phyloP scores from a whole-genome alignment of 2,888 invertebrate genomes.

The Aromia moschata region DNA sequence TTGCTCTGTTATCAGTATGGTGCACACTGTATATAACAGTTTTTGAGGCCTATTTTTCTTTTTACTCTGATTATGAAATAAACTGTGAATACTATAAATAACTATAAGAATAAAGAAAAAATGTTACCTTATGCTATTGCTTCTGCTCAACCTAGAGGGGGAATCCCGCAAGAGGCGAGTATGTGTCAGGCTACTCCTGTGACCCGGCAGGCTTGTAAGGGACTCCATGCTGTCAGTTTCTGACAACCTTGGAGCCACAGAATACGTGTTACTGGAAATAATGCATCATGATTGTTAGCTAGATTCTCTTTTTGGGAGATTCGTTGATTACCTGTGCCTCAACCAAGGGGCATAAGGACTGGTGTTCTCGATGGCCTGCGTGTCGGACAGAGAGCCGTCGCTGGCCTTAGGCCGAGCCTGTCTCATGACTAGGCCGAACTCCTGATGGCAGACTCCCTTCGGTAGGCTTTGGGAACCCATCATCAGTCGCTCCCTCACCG shows the following conservation, averaged over 20 bases:
- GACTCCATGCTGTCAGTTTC: slow-evolving; percentile 92
- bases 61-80: no score
- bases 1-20: no score
- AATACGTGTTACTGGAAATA: slow-evolving; percentile 71
- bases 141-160: slow-evolving; percentile 82
- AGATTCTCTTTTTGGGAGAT: no score
- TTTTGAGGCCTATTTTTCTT: no score
- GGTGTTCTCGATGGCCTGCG: slow-evolving; percentile 83
- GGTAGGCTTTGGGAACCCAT: slow-evolving; percentile 89
- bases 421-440: slow-evolving; percentile 60
- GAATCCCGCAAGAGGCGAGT: slow-evolving; percentile 74
- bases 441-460: slow-evolving; percentile 67
- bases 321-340: slow-evolving; percentile 77
- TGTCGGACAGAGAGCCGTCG: slow-evolving; percentile 87
- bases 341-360: slow-evolving; percentile 88
- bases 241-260: slow-evolving; percentile 79
- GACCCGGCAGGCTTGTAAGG: slow-evolving; percentile 68
- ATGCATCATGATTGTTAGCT: neutral
- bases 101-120: no score
- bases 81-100: no score
- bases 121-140: slow-evolving; percentile 95
- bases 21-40: no score
- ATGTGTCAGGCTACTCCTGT: slow-evolving; percentile 78
- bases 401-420: slow-evolving; percentile 64
- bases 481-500: slow-evolving; percentile 82